These are phyloP conservation scores for Lepilemur septentrionalis DNA, from an alignment of 2,797 vertebrate species.

Conservation along the genomic window DNA sequence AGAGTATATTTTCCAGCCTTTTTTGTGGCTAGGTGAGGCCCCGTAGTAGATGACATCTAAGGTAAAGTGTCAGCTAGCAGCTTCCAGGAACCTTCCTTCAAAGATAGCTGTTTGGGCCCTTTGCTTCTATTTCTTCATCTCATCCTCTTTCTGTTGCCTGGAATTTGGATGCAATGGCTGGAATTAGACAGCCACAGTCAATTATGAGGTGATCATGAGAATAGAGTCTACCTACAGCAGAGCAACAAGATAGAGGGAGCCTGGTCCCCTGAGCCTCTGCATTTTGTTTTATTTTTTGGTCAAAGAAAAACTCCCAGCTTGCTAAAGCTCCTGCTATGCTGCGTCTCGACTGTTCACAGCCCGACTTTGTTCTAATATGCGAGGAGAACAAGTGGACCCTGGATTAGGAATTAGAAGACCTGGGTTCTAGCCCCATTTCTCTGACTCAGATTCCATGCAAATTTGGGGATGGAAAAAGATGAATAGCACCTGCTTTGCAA, in stretches of 20 bases:
- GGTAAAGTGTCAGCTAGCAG: not conserved
- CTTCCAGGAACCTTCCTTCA: not conserved
- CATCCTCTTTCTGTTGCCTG: not conserved
- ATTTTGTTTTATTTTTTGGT: not conserved
- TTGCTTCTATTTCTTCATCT: not conserved
- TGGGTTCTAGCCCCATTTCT: not conserved
- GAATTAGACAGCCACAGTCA: not conserved
- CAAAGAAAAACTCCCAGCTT: not conserved
- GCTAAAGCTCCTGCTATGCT: not conserved
- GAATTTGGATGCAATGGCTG: slow-evolving; percentile 12
- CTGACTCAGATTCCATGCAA: not conserved
- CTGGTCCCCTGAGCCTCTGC: not conserved
- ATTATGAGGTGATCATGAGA: not conserved
- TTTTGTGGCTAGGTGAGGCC: not conserved
- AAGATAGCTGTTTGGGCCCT: not conserved
- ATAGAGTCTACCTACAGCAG: not conserved
- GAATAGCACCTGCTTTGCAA: not conserved
- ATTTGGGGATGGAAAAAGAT: not conserved
- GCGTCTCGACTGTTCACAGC: not conserved
- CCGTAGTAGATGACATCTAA: not conserved
- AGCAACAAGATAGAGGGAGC: not conserved
- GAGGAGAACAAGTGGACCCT: not conserved
- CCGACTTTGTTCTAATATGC: not conserved
- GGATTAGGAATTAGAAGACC: not conserved
- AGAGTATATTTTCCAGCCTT: not conserved